These are phyloP conservation scores for Cantharis flavilabris DNA, from an alignment of 2,888 invertebrate species.

Conservation along the genomic window DNA sequence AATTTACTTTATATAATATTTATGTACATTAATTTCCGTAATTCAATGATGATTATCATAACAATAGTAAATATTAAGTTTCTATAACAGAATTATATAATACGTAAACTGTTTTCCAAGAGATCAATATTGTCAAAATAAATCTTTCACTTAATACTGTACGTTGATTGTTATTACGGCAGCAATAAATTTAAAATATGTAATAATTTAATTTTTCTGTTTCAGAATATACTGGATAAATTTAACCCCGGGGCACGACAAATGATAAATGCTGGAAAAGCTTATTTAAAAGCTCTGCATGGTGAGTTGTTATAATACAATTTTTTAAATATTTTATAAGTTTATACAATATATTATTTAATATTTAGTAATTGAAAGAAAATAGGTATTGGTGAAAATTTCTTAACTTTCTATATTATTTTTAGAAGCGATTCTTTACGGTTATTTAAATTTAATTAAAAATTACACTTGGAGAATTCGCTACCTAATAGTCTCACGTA, in stretches of 20 bases:
- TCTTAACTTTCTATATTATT: background rate
- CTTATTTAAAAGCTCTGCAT: constrained; percentile 91
- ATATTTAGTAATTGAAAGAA: background rate
- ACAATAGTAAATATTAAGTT: background rate
- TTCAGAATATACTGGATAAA: constrained; percentile 94
- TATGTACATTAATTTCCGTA: background rate
- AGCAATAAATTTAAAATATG: constrained; percentile 18
- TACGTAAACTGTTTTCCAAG: background rate
- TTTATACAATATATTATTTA: background rate
- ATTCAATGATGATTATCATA: too few species aligned
- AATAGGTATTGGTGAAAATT: background rate
- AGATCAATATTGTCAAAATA: constrained; percentile 1
- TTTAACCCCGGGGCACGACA: constrained; percentile 94
- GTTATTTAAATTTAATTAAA: background rate
- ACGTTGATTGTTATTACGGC: background rate
- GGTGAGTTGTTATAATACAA: constrained; percentile 65
- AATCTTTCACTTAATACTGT: background rate
- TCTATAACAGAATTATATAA: background rate
- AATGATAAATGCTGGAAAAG: constrained; percentile 91
- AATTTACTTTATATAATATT: background rate
- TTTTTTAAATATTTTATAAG: background rate
- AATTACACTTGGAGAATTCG: background rate
- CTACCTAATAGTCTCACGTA: background rate
- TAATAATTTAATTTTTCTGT: constrained; percentile 53
- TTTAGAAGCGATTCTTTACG: background rate